Percentiles rank a stretch among this genome's conserved stretches.
Evolutionary conservation across 2,797 vertebrate genomes (phyloP).

Genomic region (Trichosurus vulpecula): DNA sequence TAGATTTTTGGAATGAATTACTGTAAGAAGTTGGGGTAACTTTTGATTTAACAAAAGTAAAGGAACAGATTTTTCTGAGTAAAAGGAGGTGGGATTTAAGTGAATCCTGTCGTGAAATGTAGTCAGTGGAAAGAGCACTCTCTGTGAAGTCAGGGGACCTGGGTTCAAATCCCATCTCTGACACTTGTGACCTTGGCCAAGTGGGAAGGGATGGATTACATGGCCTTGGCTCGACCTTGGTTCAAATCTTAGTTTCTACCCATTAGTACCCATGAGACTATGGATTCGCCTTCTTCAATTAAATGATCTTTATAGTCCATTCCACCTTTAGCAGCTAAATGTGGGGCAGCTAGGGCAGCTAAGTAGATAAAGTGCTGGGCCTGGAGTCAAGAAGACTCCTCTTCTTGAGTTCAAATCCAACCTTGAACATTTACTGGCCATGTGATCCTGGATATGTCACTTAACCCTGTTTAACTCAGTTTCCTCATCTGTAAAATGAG

Average conservation of each 20-base stretch:
- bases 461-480: not conserved
- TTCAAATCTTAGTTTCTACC: not conserved
- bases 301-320: not conserved
- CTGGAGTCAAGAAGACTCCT: not conserved
- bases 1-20: constrained; percentile 8
- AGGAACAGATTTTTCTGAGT: constrained; percentile 33
- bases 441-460: not conserved
- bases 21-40: not conserved
- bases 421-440: not conserved
- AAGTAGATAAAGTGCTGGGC: not conserved
- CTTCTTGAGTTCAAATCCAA: not conserved
- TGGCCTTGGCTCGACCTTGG: not conserved
- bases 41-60: not conserved
- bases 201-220: not conserved
- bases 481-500: not conserved
- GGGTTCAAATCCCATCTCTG: not conserved
- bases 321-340: not conserved
- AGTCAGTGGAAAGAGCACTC: not conserved
- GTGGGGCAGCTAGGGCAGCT: not conserved
- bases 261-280: not conserved
- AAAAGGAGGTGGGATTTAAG: not conserved
- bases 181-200: not conserved
- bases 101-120: not conserved
- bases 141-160: not conserved
- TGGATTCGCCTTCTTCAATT: not conserved